These are phyloP conservation scores for Aplocera efformata DNA, from an alignment of 2,888 invertebrate species.

Conservation along the genomic window DNA sequence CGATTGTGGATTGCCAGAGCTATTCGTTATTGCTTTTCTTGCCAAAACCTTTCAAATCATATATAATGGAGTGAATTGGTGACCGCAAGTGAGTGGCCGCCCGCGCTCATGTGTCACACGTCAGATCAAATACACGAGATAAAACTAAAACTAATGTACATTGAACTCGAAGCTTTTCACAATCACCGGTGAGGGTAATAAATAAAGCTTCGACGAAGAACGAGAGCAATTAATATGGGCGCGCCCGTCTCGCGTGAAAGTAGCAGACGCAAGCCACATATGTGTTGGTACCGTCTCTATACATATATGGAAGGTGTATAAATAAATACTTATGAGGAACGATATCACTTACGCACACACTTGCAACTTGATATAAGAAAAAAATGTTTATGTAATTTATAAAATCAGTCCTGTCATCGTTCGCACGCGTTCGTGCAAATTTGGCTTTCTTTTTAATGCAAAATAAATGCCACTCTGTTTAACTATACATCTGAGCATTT, in stretches of 20 bases:
- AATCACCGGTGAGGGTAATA: conserved; percentile 73
- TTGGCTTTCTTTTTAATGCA: conserved; percentile 11
- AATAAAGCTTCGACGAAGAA: conserved; percentile 78
- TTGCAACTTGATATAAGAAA: conserved; percentile 4
- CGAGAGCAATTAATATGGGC: conserved; percentile 80
- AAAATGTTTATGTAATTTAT: conserved; percentile 23
- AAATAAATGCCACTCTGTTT: neutral
- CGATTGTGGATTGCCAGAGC: conserved; percentile 32
- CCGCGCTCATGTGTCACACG: conserved; percentile 59
- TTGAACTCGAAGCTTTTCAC: conserved; percentile 74
- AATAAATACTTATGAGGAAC: conserved; percentile 23
- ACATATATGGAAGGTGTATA: conserved; percentile 33
- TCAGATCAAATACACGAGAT: conserved; percentile 72
- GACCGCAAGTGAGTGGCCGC: conserved; percentile 34
- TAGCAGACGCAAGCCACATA: conserved; percentile 62
- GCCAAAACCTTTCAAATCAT: conserved; percentile 40
- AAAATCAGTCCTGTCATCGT: conserved; percentile 16
- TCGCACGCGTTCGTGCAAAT: conserved; percentile 1
- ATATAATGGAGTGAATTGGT: conserved; percentile 24
- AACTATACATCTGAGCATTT: neutral
- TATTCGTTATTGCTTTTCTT: conserved; percentile 46
- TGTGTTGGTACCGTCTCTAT: conserved; percentile 47
- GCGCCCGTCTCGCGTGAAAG: conserved; percentile 75
- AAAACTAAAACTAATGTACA: conserved; percentile 75
- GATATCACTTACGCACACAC: conserved; percentile 24